Evolutionary conservation across 2,797 vertebrate genomes (phyloP).

Genomic region (Sciaenops ocellatus): DNA sequence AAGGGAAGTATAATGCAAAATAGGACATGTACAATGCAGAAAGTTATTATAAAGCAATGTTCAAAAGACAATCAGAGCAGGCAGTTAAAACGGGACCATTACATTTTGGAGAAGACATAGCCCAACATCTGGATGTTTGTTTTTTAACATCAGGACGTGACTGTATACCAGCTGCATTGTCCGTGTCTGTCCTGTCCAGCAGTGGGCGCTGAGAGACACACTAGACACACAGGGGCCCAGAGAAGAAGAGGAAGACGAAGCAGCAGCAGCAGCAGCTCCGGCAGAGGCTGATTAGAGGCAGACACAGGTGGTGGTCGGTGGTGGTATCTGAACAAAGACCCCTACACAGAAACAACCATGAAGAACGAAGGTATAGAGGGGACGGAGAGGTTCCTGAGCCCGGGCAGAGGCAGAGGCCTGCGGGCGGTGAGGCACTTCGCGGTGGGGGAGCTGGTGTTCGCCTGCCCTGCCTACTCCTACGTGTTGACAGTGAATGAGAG

Average conservation of each 20-base stretch:
- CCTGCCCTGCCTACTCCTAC: constrained; percentile 92
- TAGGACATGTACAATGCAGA: neutral
- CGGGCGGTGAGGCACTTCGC: constrained; percentile 86
- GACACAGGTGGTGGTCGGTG: constrained; percentile 17
- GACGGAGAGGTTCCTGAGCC: constrained; percentile 90
- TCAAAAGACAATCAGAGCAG: neutral
- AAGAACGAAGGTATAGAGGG: constrained; percentile 85
- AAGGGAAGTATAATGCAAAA: neutral
- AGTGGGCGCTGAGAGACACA: constrained; percentile 45
- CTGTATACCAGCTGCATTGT: too few species aligned
- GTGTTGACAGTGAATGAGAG: constrained; percentile 94
- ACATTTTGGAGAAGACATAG: neutral
- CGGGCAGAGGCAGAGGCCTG: constrained; percentile 91
- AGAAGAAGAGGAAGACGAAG: constrained; percentile 69
- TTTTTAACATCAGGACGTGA: neutral
- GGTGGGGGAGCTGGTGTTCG: constrained; percentile 92
- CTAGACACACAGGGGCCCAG: neutral
- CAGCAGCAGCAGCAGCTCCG: neutral
- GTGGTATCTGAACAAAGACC: neutral
- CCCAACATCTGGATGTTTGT: too few species aligned
- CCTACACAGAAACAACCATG: constrained; percentile 56
- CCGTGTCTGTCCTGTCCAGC: constrained; percentile 36
- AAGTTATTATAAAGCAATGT: too few species aligned
- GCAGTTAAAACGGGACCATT: neutral
- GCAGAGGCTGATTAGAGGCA: constrained; percentile 37